A percentile compares a stretch with the other conserved stretches of the same genome.
Evolutionary conservation across 2,113 vertebrate species (phyloP).

Genomic region (Lipotes vexillifer): DNA sequence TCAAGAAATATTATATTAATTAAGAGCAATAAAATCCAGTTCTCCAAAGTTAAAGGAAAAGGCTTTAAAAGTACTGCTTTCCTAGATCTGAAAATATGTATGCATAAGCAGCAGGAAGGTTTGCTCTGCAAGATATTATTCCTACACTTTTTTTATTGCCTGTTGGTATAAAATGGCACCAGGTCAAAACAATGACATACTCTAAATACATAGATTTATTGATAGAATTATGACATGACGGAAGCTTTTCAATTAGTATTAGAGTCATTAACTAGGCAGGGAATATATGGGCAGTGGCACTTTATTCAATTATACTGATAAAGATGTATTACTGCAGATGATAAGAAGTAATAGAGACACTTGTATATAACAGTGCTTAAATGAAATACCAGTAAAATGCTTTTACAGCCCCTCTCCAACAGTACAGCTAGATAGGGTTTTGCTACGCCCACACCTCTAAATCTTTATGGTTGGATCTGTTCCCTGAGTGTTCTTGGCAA

Average conservation of each 20-base stretch:
- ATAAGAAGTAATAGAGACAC: slow-evolving; percentile 67
- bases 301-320: slow-evolving; percentile 72
- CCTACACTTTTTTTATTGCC: slow-evolving; percentile 6
- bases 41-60: neutral
- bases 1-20: slow-evolving; percentile 23
- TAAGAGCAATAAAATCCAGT: neutral
- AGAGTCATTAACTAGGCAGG: slow-evolving; percentile 67
- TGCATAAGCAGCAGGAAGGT: neutral
- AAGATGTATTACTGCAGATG: slow-evolving; percentile 62
- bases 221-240: slow-evolving; percentile 57
- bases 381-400: slow-evolving; percentile 54
- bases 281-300: slow-evolving; percentile 55
- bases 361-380: slow-evolving; percentile 59
- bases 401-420: neutral
- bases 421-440: slow-evolving; percentile 5
- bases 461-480: neutral
- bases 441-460: neutral
- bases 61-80: neutral
- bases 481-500: neutral
- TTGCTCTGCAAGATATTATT: neutral
- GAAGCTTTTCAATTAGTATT: slow-evolving; percentile 70
- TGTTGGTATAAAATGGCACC: slow-evolving; percentile 41
- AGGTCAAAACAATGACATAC: slow-evolving; percentile 57
- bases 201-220: slow-evolving; percentile 66
- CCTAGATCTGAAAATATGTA: neutral